Percentiles rank a stretch among this genome's conserved stretches.
These are phyloP conservation scores for Protosalanx chinensis DNA, from an alignment of 2,797 vertebrate species.

Conservation along the genomic window DNA sequence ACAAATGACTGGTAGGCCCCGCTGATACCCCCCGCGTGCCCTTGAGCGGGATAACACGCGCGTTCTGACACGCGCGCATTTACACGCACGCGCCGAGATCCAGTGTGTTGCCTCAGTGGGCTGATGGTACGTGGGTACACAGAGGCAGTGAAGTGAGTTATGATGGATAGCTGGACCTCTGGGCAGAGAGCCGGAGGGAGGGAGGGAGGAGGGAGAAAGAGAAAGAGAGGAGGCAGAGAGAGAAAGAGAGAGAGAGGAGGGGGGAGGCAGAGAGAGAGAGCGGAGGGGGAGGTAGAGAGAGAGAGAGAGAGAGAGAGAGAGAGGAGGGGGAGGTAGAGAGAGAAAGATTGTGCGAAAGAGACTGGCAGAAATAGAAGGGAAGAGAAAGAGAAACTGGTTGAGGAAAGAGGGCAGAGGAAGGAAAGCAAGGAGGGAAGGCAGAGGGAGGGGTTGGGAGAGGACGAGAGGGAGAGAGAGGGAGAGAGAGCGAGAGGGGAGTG, in stretches of 20 bases:
- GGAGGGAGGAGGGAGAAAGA: slow-evolving; percentile 26
- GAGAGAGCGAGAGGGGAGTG: background rate
- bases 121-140: slow-evolving; percentile 35
- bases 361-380: too few species aligned
- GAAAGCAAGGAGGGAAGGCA: slow-evolving; percentile 4
- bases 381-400: too few species aligned
- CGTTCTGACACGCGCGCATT: background rate
- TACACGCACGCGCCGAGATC: background rate
- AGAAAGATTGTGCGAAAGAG: too few species aligned
- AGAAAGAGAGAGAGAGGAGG: background rate
- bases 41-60: background rate
- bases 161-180: slow-evolving; percentile 35
- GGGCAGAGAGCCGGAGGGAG: slow-evolving; percentile 32
- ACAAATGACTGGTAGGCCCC: background rate
- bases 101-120: slow-evolving; percentile 1
- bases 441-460: background rate
- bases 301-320: too few species aligned
- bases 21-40: background rate
- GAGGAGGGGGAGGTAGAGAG: too few species aligned
- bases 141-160: slow-evolving; percentile 39
- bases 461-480: background rate
- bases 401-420: slow-evolving; percentile 12
- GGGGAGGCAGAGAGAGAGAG: too few species aligned
- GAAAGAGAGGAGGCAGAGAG: background rate
- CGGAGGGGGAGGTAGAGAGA: too few species aligned